Base-by-base conservation (phyloP, 2,797 vertebrate species). In the Parauchenoglanis punctatus region DNA sequence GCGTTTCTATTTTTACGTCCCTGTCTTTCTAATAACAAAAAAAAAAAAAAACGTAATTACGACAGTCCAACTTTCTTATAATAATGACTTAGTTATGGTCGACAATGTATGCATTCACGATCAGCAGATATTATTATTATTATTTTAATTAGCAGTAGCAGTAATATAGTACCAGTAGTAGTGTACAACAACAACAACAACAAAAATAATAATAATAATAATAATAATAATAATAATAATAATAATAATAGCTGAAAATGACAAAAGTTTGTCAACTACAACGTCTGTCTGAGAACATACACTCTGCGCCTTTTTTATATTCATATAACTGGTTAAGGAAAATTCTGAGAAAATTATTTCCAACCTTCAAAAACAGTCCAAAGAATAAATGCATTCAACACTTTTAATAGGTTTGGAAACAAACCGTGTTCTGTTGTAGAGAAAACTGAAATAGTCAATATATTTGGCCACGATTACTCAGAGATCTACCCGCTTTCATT, bases 141-240 rank as follows among this genome's bases (percentile, higher is more conserved):
- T 52, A 76, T 13, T 52, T 46, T 4, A 46, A 46, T 2, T 73
- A 17, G 18, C 31, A 31, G 31, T 31, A 31, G 31, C 31, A 31
- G 31, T 31, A 31, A 31, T 31, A 31, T 52, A 49, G 44, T 49
- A 25, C 17, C 25, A 8, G 70, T 44, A 44, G 40, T 46, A 46
- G 4, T 4, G 23, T 4, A 25, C 35, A 46, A 12, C n/a, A 52
- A 17, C 18, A 18, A 31, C 15, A 76, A 8, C 11, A 58, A 13
- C 12, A 80, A 13, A 82, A 81, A 81, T n/a, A 81, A 44, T 67
- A 67, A 81, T 46, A 63, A 81, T 28, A 82, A 65, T 17, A 81
- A 81, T n/a, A 81, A 44, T 67, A 67, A 81, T 46, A 63, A 81
- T 28, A 82, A 67, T 31, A 68, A 49, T 46, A 65, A 63, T 49